Percentiles rank a stretch among this genome's conserved stretches.
These are phyloP conservation scores for Callionymus lyra DNA, from an alignment of 2,113 vertebrate genomes.

Conservation along the genomic window DNA sequence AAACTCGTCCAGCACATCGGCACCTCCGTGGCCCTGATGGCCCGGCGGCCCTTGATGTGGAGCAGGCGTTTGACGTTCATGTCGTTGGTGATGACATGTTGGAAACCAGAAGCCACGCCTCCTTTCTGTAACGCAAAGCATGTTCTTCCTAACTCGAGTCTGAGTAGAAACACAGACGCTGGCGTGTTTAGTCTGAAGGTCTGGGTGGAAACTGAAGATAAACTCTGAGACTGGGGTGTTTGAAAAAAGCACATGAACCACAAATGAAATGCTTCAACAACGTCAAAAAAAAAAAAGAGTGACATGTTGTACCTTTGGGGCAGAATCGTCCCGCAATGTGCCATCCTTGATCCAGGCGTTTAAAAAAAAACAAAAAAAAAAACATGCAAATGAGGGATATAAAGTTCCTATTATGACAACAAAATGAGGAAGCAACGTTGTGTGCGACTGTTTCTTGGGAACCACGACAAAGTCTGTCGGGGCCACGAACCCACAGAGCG, in stretches of 20 bases:
- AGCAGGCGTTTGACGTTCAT: conserved; percentile 54
- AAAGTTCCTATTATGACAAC: not conserved
- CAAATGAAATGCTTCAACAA: not conserved
- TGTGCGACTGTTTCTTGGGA: not conserved
- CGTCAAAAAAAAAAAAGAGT: conserved; percentile 5
- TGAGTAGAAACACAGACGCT: too few species aligned
- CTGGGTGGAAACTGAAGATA: too few species aligned
- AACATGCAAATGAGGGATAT: conserved; percentile 16
- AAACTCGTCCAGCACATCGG: conserved; percentile 60
- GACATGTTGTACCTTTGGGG: conserved; percentile 12
- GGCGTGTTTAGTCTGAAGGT: not conserved
- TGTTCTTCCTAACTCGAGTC: too few species aligned
- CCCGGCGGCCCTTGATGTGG: conserved; percentile 68
- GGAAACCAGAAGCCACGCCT: conserved; percentile 69
- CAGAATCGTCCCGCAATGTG: conserved; percentile 12
- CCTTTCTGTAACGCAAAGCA: conserved; percentile 55
- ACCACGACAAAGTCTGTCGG: conserved; percentile 8
- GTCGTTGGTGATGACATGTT: conserved; percentile 61
- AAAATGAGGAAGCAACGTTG: not conserved
- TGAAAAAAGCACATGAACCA: conserved; percentile 1
- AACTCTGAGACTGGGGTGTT: not conserved
- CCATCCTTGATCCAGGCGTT: conserved; percentile 29
- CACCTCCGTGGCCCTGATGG: conserved; percentile 66
- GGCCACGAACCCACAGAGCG: conserved; percentile 4
- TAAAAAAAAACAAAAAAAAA: conserved; percentile 30